phyloP scores from a whole-genome alignment of 2,113 vertebrate genomes.

The Cinclus cinclus region DNA sequence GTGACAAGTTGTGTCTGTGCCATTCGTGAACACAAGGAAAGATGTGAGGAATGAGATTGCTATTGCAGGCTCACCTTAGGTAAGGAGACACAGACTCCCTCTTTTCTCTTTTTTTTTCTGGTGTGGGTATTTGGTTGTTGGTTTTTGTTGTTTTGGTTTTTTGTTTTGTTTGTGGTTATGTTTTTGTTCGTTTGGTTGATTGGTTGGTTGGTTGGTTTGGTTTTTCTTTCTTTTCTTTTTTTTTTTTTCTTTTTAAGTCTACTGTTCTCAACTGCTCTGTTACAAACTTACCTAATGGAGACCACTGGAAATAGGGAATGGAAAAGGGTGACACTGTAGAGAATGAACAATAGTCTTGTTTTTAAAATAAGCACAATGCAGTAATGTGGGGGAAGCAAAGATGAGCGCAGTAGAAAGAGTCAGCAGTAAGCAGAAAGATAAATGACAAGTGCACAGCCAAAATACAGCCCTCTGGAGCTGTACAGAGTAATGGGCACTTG shows the following conservation, averaged over 20 bases:
- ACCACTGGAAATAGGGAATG: background rate
- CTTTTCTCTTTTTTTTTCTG: background rate
- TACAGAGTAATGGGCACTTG: background rate
- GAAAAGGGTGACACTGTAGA: background rate
- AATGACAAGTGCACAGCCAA: background rate
- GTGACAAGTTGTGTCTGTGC: background rate
- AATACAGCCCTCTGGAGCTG: background rate
- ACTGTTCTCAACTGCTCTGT: background rate
- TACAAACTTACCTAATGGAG: background rate
- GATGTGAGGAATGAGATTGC: background rate
- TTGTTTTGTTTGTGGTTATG: background rate
- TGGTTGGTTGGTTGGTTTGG: background rate
- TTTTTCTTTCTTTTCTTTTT: too few relatives aligned
- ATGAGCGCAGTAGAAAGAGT: background rate
- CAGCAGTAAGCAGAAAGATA: background rate
- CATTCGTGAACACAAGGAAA: background rate
- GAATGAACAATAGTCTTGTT: background rate
- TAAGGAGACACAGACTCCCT: background rate
- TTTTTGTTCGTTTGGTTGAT: background rate
- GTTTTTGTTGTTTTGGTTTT: background rate
- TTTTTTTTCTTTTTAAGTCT: background rate
- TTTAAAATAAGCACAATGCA: background rate
- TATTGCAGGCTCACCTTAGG: background rate
- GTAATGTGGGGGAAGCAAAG: background rate
- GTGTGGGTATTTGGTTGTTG: background rate